Conservation (phyloP, 2,797 vertebrate species). For the Amblyraja radiata region DNA sequence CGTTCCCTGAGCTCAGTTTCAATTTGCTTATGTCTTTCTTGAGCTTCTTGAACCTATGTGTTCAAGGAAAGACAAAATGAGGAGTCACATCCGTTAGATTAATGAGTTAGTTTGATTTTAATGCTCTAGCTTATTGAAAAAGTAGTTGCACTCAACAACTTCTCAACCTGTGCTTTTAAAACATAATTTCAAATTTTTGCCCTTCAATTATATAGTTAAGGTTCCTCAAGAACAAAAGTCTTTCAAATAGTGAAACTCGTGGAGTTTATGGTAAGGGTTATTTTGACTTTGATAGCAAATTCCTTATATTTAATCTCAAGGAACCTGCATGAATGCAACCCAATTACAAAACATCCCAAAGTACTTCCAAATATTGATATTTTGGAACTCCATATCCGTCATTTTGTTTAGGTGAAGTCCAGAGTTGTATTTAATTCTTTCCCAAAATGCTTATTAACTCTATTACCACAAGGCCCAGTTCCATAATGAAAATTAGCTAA, state of each 20-base stretch:
- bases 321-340: not conserved
- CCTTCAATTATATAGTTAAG: not conserved
- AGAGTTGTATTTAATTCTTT: not conserved
- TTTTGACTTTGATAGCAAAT: not conserved
- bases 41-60: slow-evolving; percentile 59
- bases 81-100: not conserved
- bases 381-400: not conserved
- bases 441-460: not conserved
- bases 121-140: not conserved
- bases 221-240: not conserved
- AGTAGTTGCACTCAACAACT: not conserved
- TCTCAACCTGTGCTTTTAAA: not conserved
- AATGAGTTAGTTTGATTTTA: not conserved
- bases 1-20: slow-evolving; percentile 69
- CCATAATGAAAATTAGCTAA: not conserved
- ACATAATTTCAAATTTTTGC: not conserved
- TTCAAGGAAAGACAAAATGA: slow-evolving; percentile 18
- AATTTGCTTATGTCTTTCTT: slow-evolving; percentile 76
- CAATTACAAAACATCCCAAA: not conserved
- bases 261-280: not conserved
- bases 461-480: no score
- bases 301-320: not conserved
- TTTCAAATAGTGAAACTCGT: not conserved
- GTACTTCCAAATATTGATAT: not conserved
- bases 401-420: not conserved